phyloP scores from a whole-genome alignment of 2,888 invertebrate genomes.

The Zaprionus bogoriensis region DNA sequence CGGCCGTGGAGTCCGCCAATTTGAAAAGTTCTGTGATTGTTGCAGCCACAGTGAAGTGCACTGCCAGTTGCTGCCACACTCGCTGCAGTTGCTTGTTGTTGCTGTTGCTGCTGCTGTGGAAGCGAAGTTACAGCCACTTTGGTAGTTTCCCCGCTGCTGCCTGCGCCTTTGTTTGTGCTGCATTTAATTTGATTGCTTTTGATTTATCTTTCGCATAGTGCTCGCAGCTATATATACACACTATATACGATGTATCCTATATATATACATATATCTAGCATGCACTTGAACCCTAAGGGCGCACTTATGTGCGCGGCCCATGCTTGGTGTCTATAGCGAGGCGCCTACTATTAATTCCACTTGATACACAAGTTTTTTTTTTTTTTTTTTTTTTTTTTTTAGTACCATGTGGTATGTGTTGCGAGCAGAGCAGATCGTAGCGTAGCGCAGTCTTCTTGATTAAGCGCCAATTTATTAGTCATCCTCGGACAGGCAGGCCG shows the following conservation, averaged over 20 bases:
- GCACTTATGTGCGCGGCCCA: not conserved
- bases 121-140: conserved; percentile 49
- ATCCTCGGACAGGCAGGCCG: conserved; percentile 53
- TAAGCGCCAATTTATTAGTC: conserved; percentile 74
- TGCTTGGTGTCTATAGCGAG: not conserved
- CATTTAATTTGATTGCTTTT: conserved; percentile 79
- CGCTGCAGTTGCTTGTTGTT: conserved; percentile 27
- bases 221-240: not conserved
- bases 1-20: conserved; percentile 37
- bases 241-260: not conserved
- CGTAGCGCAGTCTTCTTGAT: conserved; percentile 56
- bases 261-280: not conserved
- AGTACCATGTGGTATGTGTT: conserved; percentile 12
- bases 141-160: conserved; percentile 35
- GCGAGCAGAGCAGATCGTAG: conserved; percentile 24
- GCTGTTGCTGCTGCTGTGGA: conserved; percentile 51
- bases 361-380: conserved; percentile 57
- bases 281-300: not conserved
- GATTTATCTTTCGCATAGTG: conserved; percentile 63
- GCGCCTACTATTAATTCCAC: conserved; percentile 63
- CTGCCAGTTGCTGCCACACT: conserved; percentile 14
- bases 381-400: conserved; percentile 48
- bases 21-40: conserved; percentile 48
- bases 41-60: conserved; percentile 33
- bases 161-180: conserved; percentile 52